Conservation (phyloP, 2,888 invertebrate species). For the Andrena hattorfiana region DNA sequence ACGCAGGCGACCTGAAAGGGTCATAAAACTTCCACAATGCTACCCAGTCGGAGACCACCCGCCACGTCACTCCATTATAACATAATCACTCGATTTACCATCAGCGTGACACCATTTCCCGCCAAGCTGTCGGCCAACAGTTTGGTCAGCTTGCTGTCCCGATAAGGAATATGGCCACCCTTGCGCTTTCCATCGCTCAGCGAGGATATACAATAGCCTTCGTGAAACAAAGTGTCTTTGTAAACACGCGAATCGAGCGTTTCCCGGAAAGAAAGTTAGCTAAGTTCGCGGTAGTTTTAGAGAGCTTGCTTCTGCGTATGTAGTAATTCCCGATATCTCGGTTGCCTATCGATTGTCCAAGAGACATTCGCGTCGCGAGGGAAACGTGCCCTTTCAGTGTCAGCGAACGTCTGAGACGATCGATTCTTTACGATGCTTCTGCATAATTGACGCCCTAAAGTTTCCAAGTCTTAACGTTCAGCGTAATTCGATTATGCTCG, state of each 20-base stretch:
- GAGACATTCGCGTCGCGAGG: constrained; percentile 16
- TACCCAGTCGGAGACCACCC: not conserved
- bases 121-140: constrained; percentile 96
- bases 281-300: not conserved
- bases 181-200: constrained; percentile 93
- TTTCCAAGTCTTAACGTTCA: constrained; percentile 26
- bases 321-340: constrained; percentile 8
- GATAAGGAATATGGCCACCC: constrained; percentile 95
- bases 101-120: constrained; percentile 96
- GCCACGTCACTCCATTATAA: not conserved
- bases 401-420: constrained; percentile 45
- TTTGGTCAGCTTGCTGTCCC: constrained; percentile 97
- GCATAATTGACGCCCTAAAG: constrained; percentile 48
- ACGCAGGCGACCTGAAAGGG: constrained; percentile 94
- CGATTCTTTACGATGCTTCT: constrained; percentile 41
- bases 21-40: not conserved
- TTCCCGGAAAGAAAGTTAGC: not conserved
- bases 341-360: constrained; percentile 45
- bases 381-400: constrained; percentile 32
- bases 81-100: constrained; percentile 88
- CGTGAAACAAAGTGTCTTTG: constrained; percentile 53
- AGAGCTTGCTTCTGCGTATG: not conserved
- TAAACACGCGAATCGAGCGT: not conserved
- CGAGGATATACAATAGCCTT: constrained; percentile 97
- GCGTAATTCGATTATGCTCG: not conserved